phyloP scores from a whole-genome alignment of 2,888 invertebrate genomes.

The Adineta ricciae region DNA sequence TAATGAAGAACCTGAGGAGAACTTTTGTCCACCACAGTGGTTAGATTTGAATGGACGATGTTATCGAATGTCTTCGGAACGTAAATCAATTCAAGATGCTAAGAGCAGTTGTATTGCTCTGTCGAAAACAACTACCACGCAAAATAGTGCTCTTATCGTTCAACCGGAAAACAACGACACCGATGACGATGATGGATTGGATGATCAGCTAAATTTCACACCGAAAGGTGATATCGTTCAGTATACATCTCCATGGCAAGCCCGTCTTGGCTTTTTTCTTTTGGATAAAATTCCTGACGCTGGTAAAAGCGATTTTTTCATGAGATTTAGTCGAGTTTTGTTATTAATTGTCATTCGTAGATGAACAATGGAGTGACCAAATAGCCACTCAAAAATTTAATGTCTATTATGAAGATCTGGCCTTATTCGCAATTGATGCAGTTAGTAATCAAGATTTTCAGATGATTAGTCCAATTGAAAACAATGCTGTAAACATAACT shows the following conservation, averaged over 20 bases:
- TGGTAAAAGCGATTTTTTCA: background rate
- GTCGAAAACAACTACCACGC: background rate
- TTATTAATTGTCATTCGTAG: no score
- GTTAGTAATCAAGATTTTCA: background rate
- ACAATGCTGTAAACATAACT: background rate
- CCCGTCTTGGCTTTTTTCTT: background rate
- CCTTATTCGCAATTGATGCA: background rate
- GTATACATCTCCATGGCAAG: background rate
- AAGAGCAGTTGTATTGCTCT: conserved; percentile 1
- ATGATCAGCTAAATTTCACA: background rate
- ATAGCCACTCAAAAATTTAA: background rate
- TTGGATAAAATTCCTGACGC: background rate
- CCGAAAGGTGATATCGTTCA: background rate
- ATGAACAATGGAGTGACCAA: background rate
- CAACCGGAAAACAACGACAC: background rate
- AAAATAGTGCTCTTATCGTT: background rate
- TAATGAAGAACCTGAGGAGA: background rate
- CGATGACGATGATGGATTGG: background rate
- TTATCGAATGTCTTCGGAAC: conserved; percentile 3
- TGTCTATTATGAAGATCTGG: background rate
- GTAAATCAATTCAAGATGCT: conserved; percentile 23
- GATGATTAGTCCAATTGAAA: background rate
- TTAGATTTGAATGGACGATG: conserved; percentile 6
- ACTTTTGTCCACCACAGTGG: background rate
- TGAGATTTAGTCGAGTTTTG: background rate